Evolutionary conservation across 2,888 invertebrate genomes (phyloP), one percentile per base, ranked within the genome.

Genomic region (Pocota personata): DNA sequence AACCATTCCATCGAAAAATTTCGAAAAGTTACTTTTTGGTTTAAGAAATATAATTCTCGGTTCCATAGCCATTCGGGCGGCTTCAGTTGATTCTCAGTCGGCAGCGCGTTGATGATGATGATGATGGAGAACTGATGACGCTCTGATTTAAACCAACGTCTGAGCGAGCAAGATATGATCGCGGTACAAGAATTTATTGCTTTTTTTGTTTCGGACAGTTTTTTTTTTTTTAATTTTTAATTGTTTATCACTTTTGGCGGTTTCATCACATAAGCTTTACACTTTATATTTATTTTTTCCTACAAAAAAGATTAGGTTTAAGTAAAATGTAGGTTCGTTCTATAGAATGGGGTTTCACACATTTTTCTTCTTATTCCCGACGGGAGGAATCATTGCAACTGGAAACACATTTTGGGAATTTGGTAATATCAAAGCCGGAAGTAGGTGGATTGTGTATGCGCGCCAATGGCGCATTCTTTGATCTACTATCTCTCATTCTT

Each of bases 1-100:
- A 52, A 60, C 62, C 72, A 87, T 40, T 73, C 77, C 87, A 82
- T 87, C 69, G 87, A 87, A 87, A 82, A 73, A 87, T 82, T 87
- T 87, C 73, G 87, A 87, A 82, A 77, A 87, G 60, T 67, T 78
- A 78, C 69, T 87, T 62, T 87, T 87, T 66, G 87, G 87, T 64
- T 87, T 87, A 14, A 87, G 69, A 58, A 77, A 87, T 69, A 87
- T 82, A 14, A 87, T 78, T 78, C 87, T 87, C 69, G 87, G 87
- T 87, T 87, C 82, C 87, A 87, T 87, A 67, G 87, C 82, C 82
- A 82, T 87, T 64, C 16, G 52, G 77, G 50, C 60, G 62, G 66
- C 19, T 78, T 76, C 57, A 66, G 71, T 66, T 30, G 35, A 27
- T 62, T 4, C 69, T 60, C 52, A 30, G 71, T 60, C 48, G 43